A percentile compares a stretch with the other conserved stretches of the same genome.
phyloP scores from a whole-genome alignment of 2,888 invertebrate species.

The Epinotia nisella region DNA sequence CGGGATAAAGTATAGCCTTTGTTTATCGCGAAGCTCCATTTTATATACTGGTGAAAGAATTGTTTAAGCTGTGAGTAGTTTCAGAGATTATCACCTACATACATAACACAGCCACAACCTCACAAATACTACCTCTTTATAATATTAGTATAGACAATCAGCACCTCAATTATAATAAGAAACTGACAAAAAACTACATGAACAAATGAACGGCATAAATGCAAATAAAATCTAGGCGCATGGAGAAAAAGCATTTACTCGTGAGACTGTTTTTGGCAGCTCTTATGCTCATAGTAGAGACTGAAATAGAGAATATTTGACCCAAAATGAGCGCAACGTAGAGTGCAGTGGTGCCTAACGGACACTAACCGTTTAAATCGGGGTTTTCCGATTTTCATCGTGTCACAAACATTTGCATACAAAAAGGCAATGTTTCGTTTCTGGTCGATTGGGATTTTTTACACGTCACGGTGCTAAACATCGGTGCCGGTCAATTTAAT shows the following conservation, averaged over 20 bases:
- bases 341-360: conserved; percentile 26
- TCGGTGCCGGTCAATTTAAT: background rate
- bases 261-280: background rate
- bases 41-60: no score
- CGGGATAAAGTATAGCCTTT: no score
- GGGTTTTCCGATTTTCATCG: conserved; percentile 25
- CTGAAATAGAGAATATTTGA: conserved; percentile 24
- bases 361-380: conserved; percentile 39
- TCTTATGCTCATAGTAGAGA: background rate
- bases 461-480: conserved; percentile 24
- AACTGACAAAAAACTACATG: background rate
- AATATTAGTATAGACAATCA: no score
- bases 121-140: no score
- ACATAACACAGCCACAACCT: no score
- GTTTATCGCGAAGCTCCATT: no score
- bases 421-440: conserved; percentile 33
- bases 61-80: no score
- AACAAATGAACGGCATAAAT: background rate
- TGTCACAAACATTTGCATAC: conserved; percentile 33
- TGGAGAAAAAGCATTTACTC: conserved; percentile 1
- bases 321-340: background rate
- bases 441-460: conserved; percentile 31
- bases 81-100: no score
- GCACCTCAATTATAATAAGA: no score
- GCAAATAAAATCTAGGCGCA: background rate